phyloP scores from a whole-genome alignment of 1,140 invertebrate species.

The Drosophila lini region DNA sequence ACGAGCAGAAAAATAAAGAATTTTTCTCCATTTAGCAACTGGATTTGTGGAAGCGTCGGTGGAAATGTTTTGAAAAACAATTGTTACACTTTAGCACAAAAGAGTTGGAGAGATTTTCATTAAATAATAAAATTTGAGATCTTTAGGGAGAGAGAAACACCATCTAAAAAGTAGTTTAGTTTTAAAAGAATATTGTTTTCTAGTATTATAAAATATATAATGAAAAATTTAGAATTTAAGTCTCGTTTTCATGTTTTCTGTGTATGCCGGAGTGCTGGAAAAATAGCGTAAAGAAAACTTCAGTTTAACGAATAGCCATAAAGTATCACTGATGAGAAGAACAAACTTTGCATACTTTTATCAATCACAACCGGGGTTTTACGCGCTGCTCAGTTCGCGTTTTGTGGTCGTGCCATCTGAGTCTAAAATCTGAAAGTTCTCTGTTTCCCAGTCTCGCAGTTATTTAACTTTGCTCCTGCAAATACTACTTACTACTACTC shows the following conservation, averaged over 20 bases:
- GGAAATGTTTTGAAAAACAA: slow-evolving; percentile 23
- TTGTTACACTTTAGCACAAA: slow-evolving; percentile 5
- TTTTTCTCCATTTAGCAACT: slow-evolving; percentile 11
- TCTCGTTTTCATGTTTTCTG: background rate
- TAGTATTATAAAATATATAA: no score
- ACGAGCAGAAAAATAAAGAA: slow-evolving; percentile 23
- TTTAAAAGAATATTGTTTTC: no score
- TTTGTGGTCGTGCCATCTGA: slow-evolving; percentile 13
- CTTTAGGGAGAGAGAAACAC: no score
- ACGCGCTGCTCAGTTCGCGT: slow-evolving; percentile 17
- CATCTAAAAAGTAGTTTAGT: background rate
- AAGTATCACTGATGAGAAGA: slow-evolving; percentile 1
- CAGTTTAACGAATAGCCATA: slow-evolving; percentile 3
- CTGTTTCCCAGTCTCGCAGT: background rate
- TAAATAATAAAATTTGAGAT: background rate
- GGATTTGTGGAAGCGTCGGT: slow-evolving; percentile 4
- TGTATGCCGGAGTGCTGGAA: background rate
- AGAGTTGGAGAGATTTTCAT: background rate
- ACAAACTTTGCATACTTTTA: slow-evolving; percentile 26
- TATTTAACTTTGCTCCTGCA: slow-evolving; percentile 24
- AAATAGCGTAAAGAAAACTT: background rate
- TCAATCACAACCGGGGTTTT: slow-evolving; percentile 8
- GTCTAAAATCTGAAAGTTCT: slow-evolving; percentile 1
- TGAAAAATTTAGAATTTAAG: background rate
- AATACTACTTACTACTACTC: slow-evolving; percentile 4